phyloP scores from a whole-genome alignment of 2,888 invertebrate species.

The Timandra comae region DNA sequence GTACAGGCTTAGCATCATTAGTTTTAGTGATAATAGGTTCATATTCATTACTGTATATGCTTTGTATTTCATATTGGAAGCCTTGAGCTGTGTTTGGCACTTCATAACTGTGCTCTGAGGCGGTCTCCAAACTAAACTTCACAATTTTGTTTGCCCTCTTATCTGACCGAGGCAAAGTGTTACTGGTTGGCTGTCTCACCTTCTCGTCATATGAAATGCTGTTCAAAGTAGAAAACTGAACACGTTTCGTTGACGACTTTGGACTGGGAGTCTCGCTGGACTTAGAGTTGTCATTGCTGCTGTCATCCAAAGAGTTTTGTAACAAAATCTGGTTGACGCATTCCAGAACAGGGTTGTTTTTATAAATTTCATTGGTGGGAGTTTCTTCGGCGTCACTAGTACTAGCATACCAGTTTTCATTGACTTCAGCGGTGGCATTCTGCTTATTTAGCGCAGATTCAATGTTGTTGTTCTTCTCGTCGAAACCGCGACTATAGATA shows the following conservation, averaged over 20 bases:
- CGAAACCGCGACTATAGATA: constrained; percentile 40
- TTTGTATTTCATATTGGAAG: constrained; percentile 76
- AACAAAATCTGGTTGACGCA: constrained; percentile 90
- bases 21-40: constrained; percentile 80
- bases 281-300: constrained; percentile 68
- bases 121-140: constrained; percentile 70
- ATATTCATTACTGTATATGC: constrained; percentile 85
- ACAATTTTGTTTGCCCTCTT: constrained; percentile 71
- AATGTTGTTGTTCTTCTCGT: constrained; percentile 56
- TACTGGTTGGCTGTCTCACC: constrained; percentile 45
- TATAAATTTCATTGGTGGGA: constrained; percentile 81
- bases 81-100: constrained; percentile 76
- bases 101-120: constrained; percentile 78
- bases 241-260: constrained; percentile 72
- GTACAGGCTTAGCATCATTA: constrained; percentile 47
- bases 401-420: constrained; percentile 88
- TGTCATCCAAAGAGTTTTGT: constrained; percentile 82
- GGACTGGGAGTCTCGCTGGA: constrained; percentile 68
- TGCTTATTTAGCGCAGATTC: constrained; percentile 42
- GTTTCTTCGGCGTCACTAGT: constrained; percentile 87
- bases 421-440: constrained; percentile 62
- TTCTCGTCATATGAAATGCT: constrained; percentile 76
- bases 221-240: constrained; percentile 80
- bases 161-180: constrained; percentile 62
- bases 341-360: constrained; percentile 89